phyloP scores from a whole-genome alignment of 2,797 vertebrate species.

The Schizopygopsis malacanthus region DNA sequence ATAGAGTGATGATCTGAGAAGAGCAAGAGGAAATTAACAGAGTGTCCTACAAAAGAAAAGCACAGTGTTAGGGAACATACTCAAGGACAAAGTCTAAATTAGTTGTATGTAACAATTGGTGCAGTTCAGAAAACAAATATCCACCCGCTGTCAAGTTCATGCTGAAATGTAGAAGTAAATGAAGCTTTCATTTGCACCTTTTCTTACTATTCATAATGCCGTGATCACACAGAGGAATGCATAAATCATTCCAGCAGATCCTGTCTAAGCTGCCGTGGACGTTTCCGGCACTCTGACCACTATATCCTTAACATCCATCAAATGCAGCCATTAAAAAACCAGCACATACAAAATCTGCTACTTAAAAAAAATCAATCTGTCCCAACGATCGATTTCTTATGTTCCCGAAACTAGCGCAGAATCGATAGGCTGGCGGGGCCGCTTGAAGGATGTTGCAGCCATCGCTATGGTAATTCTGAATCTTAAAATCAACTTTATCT shows the following conservation, averaged over 20 bases:
- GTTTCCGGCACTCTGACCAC: constrained; percentile 44
- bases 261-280: constrained; percentile 17
- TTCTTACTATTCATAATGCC: constrained; percentile 12
- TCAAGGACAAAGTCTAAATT: neutral
- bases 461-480: constrained; percentile 75
- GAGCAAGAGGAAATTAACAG: constrained; percentile 3
- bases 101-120: neutral
- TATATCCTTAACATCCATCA: constrained; percentile 72
- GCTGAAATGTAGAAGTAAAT: constrained; percentile 20
- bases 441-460: constrained; percentile 71
- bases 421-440: constrained; percentile 68
- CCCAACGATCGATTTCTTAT: constrained; percentile 72
- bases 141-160: neutral
- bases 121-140: constrained; percentile 15
- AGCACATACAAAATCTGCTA: constrained; percentile 68
- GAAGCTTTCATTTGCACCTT: constrained; percentile 31
- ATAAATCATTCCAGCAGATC: constrained; percentile 41
- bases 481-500: constrained; percentile 77
- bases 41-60: constrained; percentile 16
- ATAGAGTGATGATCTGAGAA: constrained; percentile 17
- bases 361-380: constrained; percentile 55
- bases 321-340: constrained; percentile 65
- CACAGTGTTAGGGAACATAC: neutral
- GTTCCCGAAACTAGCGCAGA: constrained; percentile 68
- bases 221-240: constrained; percentile 20